phyloP scores from a whole-genome alignment of 2,113 vertebrate genomes.

The Phalacrocorax pelagicus region DNA sequence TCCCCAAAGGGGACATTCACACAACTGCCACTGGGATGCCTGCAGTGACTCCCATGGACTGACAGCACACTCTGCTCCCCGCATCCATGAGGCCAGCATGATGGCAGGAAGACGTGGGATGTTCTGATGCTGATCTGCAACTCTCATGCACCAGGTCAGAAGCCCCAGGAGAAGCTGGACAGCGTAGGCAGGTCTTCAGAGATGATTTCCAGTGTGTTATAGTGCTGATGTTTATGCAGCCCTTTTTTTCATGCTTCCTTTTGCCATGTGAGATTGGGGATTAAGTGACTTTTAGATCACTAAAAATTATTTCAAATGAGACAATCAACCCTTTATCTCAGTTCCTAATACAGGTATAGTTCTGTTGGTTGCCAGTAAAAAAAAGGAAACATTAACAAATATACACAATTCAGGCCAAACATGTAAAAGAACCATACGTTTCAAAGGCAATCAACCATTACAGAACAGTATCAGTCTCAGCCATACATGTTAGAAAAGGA shows the following conservation, averaged over 20 bases:
- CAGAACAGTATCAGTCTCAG: background rate
- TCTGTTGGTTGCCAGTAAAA: background rate
- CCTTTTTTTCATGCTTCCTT: background rate
- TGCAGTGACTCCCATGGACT: background rate
- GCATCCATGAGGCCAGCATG: background rate
- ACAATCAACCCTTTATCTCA: background rate
- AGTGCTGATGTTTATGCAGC: background rate
- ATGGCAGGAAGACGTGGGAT: background rate
- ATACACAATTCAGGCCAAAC: background rate
- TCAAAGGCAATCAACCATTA: background rate
- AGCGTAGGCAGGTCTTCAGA: rapidly evolving
- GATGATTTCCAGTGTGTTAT: rapidly evolving
- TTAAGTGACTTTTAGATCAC: background rate
- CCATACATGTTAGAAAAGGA: background rate
- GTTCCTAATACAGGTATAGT: background rate
- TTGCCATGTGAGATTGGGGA: background rate
- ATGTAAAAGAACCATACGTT: background rate
- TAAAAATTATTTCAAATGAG: background rate
- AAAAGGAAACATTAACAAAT: background rate
- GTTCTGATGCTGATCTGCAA: background rate
- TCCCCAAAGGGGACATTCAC: rapidly evolving
- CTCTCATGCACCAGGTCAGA: background rate
- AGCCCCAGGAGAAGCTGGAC: background rate
- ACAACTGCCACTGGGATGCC: rapidly evolving
- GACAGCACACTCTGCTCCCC: background rate